Conservation (phyloP, 2,888 invertebrate genomes). For the Nomada fucata region DNA sequence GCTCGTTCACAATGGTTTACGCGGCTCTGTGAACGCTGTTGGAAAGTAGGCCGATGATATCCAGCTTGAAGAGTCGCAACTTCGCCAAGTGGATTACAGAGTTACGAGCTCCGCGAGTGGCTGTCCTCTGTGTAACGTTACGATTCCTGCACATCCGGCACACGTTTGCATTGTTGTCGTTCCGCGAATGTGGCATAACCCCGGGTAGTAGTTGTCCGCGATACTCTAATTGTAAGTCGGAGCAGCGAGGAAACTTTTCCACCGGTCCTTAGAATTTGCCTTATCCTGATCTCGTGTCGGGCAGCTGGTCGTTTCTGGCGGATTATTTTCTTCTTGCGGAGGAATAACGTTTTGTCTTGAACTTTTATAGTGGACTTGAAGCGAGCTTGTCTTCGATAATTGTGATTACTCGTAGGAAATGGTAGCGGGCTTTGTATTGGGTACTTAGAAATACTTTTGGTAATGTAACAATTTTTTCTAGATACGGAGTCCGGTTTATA, state of each 20-base stretch:
- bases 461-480: too few relatives aligned
- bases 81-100: conserved; percentile 57
- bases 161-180: conserved; percentile 53
- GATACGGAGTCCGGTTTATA: too few relatives aligned
- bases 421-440: too few relatives aligned
- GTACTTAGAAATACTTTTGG: too few relatives aligned
- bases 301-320: not conserved
- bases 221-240: not conserved
- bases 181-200: conserved; percentile 22
- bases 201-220: conserved; percentile 14
- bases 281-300: not conserved
- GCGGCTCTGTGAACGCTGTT: conserved; percentile 3
- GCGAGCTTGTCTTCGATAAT: too few relatives aligned
- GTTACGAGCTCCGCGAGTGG: conserved; percentile 52
- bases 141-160: conserved; percentile 39
- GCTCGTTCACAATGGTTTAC: conserved; percentile 13
- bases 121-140: conserved; percentile 28
- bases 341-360: not conserved
- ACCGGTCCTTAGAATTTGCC: conserved; percentile 3
- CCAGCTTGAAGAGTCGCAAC: conserved; percentile 48
- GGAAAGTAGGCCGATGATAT: conserved; percentile 57
- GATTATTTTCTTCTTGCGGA: not conserved
- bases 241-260: not conserved
- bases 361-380: too few relatives aligned
- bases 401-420: too few relatives aligned